Evolutionary conservation across 1,140 invertebrate species (phyloP).

Genomic region (Macrostomum lignano): DNA sequence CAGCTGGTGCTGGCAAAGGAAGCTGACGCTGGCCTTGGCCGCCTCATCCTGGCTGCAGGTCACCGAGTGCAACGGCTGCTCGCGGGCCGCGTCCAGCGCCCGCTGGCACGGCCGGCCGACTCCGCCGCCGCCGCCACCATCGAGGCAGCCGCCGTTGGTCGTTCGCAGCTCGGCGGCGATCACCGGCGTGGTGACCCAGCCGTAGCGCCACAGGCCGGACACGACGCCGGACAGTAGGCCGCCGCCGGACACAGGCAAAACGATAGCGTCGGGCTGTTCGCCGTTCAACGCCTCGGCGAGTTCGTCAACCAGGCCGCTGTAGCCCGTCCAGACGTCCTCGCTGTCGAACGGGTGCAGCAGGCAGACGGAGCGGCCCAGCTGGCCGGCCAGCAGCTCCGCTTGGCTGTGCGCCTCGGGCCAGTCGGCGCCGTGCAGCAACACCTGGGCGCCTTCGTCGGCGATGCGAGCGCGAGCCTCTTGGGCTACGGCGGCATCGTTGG

Average conservation of each 20-base stretch:
- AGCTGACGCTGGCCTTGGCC: conserved; percentile 9
- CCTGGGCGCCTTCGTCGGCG: too few relatives aligned
- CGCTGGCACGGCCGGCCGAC: neutral
- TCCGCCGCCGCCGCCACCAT: neutral
- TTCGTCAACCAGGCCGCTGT: conserved; percentile 28
- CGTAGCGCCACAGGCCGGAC: conserved; percentile 1
- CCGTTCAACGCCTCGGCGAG: conserved; percentile 16
- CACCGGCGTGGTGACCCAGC: neutral
- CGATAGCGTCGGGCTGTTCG: conserved; percentile 23
- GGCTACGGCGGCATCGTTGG: too few relatives aligned
- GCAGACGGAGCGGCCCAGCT: too few relatives aligned
- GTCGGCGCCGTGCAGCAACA: too few relatives aligned
- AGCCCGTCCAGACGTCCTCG: conserved; percentile 26
- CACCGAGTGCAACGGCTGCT: neutral
- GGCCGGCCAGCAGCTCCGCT: too few relatives aligned
- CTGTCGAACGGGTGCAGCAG: conserved; percentile 29
- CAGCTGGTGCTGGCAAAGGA: conserved; percentile 18
- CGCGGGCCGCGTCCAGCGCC: neutral
- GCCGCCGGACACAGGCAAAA: conserved; percentile 30
- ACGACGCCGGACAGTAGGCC: conserved; percentile 24
- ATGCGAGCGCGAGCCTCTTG: too few relatives aligned
- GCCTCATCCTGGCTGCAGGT: conserved; percentile 1
- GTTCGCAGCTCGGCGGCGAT: neutral
- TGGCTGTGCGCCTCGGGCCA: too few relatives aligned
- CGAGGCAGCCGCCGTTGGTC: neutral